A percentile compares a stretch with the other conserved stretches of the same genome.
phyloP scores from a whole-genome alignment of 2,113 vertebrate genomes.

The Pseudorectes ferrugineus region DNA sequence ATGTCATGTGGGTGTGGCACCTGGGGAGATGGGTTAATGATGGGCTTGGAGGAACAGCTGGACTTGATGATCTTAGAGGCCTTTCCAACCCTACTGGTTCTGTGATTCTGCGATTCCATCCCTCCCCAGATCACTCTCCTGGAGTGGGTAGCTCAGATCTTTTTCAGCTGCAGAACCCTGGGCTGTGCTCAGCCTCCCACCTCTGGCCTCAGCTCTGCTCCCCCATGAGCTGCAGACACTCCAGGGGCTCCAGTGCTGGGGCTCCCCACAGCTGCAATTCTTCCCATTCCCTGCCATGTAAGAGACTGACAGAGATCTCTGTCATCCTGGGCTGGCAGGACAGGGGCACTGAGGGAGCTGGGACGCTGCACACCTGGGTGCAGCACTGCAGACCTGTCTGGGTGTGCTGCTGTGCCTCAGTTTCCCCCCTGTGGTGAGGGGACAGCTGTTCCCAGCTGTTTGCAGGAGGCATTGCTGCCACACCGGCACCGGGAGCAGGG shows the following conservation, averaged over 20 bases:
- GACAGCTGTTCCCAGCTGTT: neutral
- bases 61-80: neutral
- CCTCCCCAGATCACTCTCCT: neutral
- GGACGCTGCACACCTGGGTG: neutral
- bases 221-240: neutral
- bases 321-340: neutral
- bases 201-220: neutral
- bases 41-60: neutral
- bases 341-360: neutral
- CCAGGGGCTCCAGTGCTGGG: rapidly evolving
- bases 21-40: neutral
- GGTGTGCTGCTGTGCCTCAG: neutral
- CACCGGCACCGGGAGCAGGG: neutral
- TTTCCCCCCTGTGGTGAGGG: neutral
- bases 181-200: neutral
- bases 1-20: neutral
- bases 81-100: neutral
- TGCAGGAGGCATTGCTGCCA: neutral
- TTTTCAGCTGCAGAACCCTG: neutral
- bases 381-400: neutral
- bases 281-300: neutral
- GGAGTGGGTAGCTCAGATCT: neutral
- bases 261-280: neutral
- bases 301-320: neutral
- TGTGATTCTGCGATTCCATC: neutral